A percentile compares a stretch with the other conserved stretches of the same genome.
phyloP scores from a whole-genome alignment of 2,797 vertebrate species.

The Mus minutoides region DNA sequence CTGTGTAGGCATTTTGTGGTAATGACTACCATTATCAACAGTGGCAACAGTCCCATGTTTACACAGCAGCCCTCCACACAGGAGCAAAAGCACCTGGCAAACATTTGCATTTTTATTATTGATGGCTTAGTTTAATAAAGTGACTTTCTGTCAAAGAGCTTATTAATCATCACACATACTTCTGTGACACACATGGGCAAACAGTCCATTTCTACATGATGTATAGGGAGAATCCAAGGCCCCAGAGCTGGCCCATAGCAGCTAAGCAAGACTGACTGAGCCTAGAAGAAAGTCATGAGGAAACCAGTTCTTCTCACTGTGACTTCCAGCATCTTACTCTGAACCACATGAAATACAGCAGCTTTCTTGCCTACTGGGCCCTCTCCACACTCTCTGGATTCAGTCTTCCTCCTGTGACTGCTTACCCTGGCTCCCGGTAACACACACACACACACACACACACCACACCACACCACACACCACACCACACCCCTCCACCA shows the following conservation, averaged over 20 bases:
- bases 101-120: constrained; percentile 74
- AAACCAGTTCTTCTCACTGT: background rate
- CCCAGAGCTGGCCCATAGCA: background rate
- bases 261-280: background rate
- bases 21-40: constrained; percentile 71
- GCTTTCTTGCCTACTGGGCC: background rate
- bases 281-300: background rate
- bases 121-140: constrained; percentile 74
- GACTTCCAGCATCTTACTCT: background rate
- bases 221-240: constrained; percentile 12
- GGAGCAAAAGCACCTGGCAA: constrained; percentile 75
- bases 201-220: background rate
- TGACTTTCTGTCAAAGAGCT: constrained; percentile 62
- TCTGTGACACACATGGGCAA: constrained; percentile 38
- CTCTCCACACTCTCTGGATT: background rate
- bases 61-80: constrained; percentile 56
- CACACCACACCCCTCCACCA: no score
- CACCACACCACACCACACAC: no score
- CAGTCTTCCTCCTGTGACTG: background rate
- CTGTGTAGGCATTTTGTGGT: constrained; percentile 46
- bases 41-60: constrained; percentile 59
- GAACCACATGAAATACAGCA: background rate
- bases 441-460: background rate
- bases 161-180: constrained; percentile 56
- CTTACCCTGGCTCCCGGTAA: background rate